A percentile compares a stretch with the other conserved stretches of the same genome.
phyloP scores from a whole-genome alignment of 2,113 vertebrate genomes.

The Apteryx owenii region DNA sequence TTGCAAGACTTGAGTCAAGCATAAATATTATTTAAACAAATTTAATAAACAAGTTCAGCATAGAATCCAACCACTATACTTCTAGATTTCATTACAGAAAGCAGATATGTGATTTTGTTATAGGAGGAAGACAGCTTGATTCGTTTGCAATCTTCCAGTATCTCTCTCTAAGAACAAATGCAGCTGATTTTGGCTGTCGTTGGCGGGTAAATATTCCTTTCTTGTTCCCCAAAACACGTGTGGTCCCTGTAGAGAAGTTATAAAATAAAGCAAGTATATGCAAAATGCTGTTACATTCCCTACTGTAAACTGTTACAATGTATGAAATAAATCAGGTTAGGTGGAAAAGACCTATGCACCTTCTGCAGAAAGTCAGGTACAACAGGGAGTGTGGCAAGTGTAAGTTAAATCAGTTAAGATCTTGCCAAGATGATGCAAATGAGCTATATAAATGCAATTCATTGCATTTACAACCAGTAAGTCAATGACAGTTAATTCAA shows the following conservation, averaged over 20 bases:
- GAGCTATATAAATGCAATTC: neutral
- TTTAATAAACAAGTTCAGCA: constrained; percentile 15
- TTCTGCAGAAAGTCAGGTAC: neutral
- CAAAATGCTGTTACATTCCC: neutral
- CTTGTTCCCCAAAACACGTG: constrained; percentile 89
- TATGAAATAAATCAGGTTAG: neutral
- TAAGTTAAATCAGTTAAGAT: neutral
- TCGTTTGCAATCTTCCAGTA: constrained; percentile 95
- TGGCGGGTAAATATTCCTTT: constrained; percentile 96
- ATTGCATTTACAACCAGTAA: neutral
- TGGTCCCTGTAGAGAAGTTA: constrained; percentile 73
- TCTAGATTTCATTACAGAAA: constrained; percentile 68
- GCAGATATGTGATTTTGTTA: constrained; percentile 71
- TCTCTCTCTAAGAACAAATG: constrained; percentile 88
- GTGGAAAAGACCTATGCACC: constrained; percentile 24
- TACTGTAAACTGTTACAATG: neutral
- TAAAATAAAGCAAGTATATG: neutral
- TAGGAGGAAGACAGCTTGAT: constrained; percentile 75
- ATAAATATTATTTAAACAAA: neutral
- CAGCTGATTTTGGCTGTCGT: constrained; percentile 91
- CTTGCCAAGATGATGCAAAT: neutral
- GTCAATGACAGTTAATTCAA: neutral
- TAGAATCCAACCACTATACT: neutral
- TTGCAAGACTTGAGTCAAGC: constrained; percentile 30
- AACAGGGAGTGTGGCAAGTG: neutral